A percentile compares a stretch with the other conserved stretches of the same genome.
These are phyloP conservation scores for Macrotis lagotis DNA, from an alignment of 2,113 vertebrate species.

Conservation along the genomic window DNA sequence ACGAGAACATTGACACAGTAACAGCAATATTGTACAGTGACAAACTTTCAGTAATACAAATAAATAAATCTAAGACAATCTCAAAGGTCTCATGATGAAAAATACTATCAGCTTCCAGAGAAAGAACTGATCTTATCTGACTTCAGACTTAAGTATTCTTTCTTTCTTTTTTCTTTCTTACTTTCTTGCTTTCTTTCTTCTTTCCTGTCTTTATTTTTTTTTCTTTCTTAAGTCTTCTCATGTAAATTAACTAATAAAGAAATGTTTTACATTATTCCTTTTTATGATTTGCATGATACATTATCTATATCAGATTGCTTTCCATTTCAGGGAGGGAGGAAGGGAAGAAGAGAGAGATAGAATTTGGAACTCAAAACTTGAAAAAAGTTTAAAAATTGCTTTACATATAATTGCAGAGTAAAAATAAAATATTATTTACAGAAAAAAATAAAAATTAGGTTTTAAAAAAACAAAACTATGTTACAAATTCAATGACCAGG, in stretches of 20 bases:
- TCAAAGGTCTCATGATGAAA: background rate
- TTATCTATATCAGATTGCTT: background rate
- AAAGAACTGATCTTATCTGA: no score
- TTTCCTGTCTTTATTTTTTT: no score
- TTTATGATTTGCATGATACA: no score
- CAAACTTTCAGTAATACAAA: background rate
- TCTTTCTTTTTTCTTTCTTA: no score
- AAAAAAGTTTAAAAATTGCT: background rate
- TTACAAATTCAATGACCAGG: background rate
- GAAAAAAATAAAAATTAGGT: background rate
- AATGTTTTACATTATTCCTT: background rate
- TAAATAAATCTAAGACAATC: background rate
- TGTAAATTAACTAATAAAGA: background rate
- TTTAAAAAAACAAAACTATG: background rate
- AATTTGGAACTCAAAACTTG: background rate
- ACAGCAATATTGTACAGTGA: background rate
- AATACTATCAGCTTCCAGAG: no score
- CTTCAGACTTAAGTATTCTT: background rate
- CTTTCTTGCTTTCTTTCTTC: no score
- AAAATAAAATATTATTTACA: background rate
- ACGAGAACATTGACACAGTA: background rate
- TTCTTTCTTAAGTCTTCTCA: background rate
- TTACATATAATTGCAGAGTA: background rate
- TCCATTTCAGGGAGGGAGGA: no score
- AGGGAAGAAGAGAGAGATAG: background rate